Base-by-base conservation (phyloP, 2,888 invertebrate species). In the Balanococcus diminutus region DNA sequence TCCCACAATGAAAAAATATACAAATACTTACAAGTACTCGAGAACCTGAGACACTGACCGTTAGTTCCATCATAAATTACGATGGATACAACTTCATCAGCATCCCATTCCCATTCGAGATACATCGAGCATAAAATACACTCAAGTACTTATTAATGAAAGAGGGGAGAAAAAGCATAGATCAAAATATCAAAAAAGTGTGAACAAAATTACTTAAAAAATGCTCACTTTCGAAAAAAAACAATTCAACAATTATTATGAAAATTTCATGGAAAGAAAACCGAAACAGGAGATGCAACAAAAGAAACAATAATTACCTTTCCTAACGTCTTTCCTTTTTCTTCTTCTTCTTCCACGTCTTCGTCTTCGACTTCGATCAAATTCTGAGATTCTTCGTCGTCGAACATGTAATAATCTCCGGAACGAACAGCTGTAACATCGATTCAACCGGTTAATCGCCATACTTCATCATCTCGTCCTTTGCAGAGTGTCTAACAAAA, bases 321-420 rank as follows among this genome's bases (percentile, higher is more conserved):
- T 22, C 87, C 87, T 4, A 86, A 32, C 16, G 87, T 86, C n/a
- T 87, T 87, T 11, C 87, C 87, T 39, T 87, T 87, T 8, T 85
- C 81, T 84, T 87, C 87, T 39, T 87, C 87, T 39, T 87, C 87
- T 11, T 86, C 87, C 88, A 94, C 94, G 88, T 93, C 89, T 87
- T 95, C 92, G 67, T 95, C 95, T 87, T 95, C 95, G 95, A 89
- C 95, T 95, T 98, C 75, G 28, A 84, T 42, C n/a, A 84, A 72
- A 39, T 72, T 72, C 22, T 39, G 42, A 25, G 84, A 75, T 42
- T 86, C 86, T 32, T 82, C 61, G 19, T 86, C 98, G 89, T 98
- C 98, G 91, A 99, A 99, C 97, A 99, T 98, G 91, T 98, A 99
- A 91, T 99, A 99, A 91, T 99, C 99, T 22, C 99, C 99, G 87